Conservation (phyloP, 53 echinoderm and acorn worm species). For the Temnopleurus reevesii region DNA sequence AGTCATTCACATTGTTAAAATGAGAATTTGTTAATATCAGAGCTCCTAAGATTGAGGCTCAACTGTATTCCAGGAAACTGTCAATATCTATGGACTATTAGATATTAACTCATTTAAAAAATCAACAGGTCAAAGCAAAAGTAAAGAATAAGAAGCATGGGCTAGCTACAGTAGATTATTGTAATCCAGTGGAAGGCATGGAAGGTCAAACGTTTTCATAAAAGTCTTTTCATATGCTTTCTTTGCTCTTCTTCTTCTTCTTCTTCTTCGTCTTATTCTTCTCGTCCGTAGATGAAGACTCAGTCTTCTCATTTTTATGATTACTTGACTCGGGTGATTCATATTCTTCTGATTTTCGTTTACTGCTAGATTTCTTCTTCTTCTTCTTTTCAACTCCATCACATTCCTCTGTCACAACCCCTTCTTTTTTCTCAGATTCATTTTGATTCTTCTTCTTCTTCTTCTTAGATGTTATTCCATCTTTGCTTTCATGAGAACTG, state of each 20-base stretch:
- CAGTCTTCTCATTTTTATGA: background rate
- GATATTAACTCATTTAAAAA: background rate
- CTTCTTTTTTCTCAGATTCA: background rate
- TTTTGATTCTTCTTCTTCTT: background rate
- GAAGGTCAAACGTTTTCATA: no score
- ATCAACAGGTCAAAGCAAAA: background rate
- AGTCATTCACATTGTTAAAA: no score
- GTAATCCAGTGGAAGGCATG: no score
- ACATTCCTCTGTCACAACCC: background rate
- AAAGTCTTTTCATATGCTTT: background rate
- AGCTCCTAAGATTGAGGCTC: no score
- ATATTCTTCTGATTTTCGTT: background rate
- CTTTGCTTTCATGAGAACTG: background rate
- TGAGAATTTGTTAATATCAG: no score
- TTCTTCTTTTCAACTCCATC: background rate
- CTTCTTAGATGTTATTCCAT: background rate
- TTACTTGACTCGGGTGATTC: background rate
- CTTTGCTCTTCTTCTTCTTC: constrained; percentile 9
- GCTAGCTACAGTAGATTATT: no score
- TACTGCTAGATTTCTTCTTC: background rate
- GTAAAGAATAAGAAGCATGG: no score
- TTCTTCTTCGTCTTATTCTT: constrained; percentile 24
- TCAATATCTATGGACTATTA: background rate
- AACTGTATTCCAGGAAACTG: no score
- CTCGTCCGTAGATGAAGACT: no score